Conservation (phyloP, 2,113 vertebrate genomes). For the Fregata magnificens region DNA sequence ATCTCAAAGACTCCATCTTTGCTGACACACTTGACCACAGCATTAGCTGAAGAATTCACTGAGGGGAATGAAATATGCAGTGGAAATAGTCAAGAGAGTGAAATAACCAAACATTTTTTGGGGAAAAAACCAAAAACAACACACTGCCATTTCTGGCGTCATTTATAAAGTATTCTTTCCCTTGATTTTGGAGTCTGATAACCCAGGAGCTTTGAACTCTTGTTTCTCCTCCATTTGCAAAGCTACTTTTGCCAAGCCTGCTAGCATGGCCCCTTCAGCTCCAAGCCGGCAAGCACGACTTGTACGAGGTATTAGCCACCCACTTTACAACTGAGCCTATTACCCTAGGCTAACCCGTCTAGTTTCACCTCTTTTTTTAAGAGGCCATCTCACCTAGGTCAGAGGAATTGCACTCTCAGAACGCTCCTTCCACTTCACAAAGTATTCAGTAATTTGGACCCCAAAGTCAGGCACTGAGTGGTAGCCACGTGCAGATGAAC, state of each 20-base stretch:
- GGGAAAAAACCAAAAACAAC: neutral
- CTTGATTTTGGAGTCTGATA: neutral
- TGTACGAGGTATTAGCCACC: neutral
- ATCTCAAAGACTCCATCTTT: neutral
- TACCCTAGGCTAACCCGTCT: neutral
- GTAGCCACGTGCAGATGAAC: fast-evolving
- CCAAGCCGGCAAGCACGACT: neutral
- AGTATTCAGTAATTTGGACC: neutral
- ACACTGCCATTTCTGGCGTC: neutral
- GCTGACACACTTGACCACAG: neutral
- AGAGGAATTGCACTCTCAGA: neutral
- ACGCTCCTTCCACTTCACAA: neutral
- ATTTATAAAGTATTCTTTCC: neutral
- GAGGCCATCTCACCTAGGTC: neutral
- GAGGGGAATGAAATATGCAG: neutral
- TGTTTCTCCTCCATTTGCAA: neutral
- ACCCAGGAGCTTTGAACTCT: neutral
- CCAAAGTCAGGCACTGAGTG: neutral
- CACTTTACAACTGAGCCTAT: neutral
- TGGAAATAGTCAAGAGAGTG: neutral
- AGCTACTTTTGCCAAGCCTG: neutral
- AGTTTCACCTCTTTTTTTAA: neutral
- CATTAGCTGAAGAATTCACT: neutral
- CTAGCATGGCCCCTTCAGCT: neutral
- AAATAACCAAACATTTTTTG: neutral